phyloP scores from a whole-genome alignment of 2,113 vertebrate species.

The Vidua chalybeata region DNA sequence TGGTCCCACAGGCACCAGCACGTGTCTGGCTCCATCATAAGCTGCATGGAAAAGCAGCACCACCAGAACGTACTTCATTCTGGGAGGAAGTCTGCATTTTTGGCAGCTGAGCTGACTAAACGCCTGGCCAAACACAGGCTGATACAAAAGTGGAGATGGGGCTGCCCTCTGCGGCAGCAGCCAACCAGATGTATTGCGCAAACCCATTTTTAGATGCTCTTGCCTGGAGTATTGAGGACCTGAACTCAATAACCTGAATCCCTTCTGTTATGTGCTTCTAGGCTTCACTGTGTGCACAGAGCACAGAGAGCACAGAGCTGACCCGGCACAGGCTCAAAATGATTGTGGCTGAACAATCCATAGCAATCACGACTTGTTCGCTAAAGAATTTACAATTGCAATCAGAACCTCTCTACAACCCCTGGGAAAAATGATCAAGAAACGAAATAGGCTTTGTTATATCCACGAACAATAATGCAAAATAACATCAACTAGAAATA shows the following conservation, averaged over 20 bases:
- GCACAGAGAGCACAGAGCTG: background rate
- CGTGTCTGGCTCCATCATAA: background rate
- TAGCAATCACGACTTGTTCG: background rate
- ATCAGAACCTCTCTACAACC: background rate
- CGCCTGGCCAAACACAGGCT: background rate
- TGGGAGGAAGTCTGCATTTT: background rate
- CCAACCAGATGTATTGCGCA: background rate
- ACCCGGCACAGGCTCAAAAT: background rate
- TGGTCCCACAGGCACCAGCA: background rate
- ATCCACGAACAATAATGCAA: background rate
- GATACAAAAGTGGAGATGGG: background rate
- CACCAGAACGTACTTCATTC: background rate
- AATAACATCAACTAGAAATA: constrained; percentile 48
- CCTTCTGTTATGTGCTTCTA: background rate
- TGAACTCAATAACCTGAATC: constrained; percentile 21
- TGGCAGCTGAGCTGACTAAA: background rate
- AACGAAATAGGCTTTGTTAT: constrained; percentile 36
- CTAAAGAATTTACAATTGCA: constrained; percentile 43
- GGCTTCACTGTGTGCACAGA: background rate
- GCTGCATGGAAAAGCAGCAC: background rate
- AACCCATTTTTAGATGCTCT: constrained; percentile 14
- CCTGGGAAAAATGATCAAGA: constrained; percentile 26
- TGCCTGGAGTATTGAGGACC: background rate
- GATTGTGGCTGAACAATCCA: constrained; percentile 23
- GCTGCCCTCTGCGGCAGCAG: constrained; percentile 5